phyloP scores from a whole-genome alignment of 2,113 vertebrate species.

The Gymnarchus niloticus region DNA sequence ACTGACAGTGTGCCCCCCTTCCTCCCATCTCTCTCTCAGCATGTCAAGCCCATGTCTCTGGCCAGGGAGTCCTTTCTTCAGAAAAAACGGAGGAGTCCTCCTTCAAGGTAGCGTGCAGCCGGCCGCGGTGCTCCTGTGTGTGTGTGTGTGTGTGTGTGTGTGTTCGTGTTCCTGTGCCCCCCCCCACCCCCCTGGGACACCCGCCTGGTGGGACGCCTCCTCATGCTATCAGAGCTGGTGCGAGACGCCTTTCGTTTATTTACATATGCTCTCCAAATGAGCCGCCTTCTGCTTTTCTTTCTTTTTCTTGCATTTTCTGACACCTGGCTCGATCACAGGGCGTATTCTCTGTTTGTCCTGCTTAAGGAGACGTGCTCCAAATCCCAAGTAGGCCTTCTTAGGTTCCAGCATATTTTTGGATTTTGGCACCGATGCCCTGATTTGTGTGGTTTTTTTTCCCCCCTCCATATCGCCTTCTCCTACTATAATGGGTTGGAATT shows the following conservation, averaged over 20 bases:
- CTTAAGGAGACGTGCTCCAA: constrained; percentile 29
- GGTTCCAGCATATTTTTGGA: not conserved
- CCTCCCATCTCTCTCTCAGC: constrained; percentile 44
- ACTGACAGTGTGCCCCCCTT: not conserved
- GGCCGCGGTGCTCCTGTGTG: not conserved
- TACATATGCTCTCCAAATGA: not conserved
- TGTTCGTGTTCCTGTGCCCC: not conserved
- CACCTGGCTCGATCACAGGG: constrained; percentile 47
- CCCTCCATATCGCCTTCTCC: not conserved
- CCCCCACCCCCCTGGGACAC: not conserved
- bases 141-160: constrained; percentile 11
- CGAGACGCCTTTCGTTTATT: not conserved
- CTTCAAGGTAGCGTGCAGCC: constrained; percentile 78
- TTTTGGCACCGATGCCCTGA: not conserved
- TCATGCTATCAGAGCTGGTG: not conserved
- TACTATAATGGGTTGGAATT: not conserved
- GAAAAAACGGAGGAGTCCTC: constrained; percentile 90
- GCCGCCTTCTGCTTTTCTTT: constrained; percentile 7
- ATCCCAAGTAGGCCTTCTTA: constrained; percentile 1
- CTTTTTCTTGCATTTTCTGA: constrained; percentile 36
- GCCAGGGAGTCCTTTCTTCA: constrained; percentile 94
- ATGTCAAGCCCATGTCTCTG: constrained; percentile 85
- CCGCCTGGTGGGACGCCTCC: not conserved
- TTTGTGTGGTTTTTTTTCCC: not conserved
- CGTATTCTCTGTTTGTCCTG: constrained; percentile 37